phyloP scores from a whole-genome alignment of 2,113 vertebrate species.

The Stegastes partitus region DNA sequence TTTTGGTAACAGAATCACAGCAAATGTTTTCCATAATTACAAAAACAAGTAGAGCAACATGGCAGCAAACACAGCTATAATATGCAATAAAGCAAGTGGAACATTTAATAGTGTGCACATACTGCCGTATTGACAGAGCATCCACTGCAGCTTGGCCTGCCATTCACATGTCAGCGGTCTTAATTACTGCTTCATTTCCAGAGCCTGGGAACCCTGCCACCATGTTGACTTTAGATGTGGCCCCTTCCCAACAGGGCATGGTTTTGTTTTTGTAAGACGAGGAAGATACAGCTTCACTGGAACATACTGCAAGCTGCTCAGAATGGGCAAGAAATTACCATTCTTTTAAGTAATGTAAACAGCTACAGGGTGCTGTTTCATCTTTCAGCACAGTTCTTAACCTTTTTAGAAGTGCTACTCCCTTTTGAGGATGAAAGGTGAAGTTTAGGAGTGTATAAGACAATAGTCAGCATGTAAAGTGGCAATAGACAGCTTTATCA shows the following conservation, averaged over 20 bases:
- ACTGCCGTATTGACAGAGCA: constrained; percentile 11
- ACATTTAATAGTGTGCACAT: neutral
- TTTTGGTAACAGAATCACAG: neutral
- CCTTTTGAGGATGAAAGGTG: neutral
- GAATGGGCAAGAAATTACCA: constrained; percentile 26
- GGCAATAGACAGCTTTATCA: too few relatives aligned
- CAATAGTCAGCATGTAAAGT: too few relatives aligned
- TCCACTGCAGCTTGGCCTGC: constrained; percentile 14
- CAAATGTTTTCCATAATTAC: neutral
- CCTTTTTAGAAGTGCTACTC: neutral
- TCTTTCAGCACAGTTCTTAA: constrained; percentile 16
- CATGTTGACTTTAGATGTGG: constrained; percentile 78
- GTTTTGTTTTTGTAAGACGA: constrained; percentile 70
- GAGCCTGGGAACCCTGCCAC: constrained; percentile 73
- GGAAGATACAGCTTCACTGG: constrained; percentile 61
- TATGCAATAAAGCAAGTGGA: neutral
- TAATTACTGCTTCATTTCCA: constrained; percentile 59
- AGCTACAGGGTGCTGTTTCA: constrained; percentile 12
- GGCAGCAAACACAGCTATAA: neutral
- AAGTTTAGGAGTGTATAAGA: neutral
- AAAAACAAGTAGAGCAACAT: neutral
- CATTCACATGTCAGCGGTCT: constrained; percentile 47
- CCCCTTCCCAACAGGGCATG: constrained; percentile 58
- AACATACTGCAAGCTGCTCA: constrained; percentile 34
- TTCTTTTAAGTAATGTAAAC: constrained; percentile 16